A percentile compares a stretch with the other conserved stretches of the same genome.
phyloP scores from a whole-genome alignment of 2,888 invertebrate species.

The Tetragonisca angustula region DNA sequence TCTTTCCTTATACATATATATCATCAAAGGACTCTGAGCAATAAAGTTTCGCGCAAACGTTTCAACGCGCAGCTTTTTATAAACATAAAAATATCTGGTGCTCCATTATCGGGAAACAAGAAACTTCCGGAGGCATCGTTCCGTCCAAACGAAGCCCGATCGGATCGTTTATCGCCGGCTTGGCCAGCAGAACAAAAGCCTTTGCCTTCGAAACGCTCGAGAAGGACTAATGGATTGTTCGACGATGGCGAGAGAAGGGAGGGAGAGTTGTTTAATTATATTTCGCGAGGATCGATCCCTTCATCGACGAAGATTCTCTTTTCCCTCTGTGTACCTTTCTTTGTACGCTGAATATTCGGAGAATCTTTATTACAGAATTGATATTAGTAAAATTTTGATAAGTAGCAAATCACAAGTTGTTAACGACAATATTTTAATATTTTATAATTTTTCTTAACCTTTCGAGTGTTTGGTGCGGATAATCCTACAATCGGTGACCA shows the following conservation, averaged over 20 bases:
- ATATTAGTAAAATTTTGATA: too few relatives aligned
- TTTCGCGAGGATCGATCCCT: constrained; percentile 18
- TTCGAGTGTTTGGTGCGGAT: too few relatives aligned
- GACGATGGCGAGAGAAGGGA: constrained; percentile 4
- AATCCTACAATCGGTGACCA: too few relatives aligned
- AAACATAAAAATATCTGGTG: constrained; percentile 12
- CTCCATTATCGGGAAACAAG: constrained; percentile 7
- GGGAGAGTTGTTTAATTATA: constrained; percentile 34
- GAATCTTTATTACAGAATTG: too few relatives aligned
- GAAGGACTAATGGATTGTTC: constrained; percentile 19
- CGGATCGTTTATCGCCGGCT: constrained; percentile 18
- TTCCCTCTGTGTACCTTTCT: too few relatives aligned
- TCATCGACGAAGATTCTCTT: neutral
- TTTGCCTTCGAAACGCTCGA: constrained; percentile 28
- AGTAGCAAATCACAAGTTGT: too few relatives aligned
- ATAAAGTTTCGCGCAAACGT: neutral
- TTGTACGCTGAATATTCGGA: too few relatives aligned
- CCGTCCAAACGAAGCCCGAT: constrained; percentile 8
- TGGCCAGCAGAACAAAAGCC: constrained; percentile 23
- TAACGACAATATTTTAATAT: too few relatives aligned
- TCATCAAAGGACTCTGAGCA: neutral
- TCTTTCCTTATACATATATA: neutral
- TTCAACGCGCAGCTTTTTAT: neutral
- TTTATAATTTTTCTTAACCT: too few relatives aligned
- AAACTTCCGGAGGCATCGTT: constrained; percentile 3